phyloP scores from a whole-genome alignment of 2,888 invertebrate genomes.

The Anodontia alba region DNA sequence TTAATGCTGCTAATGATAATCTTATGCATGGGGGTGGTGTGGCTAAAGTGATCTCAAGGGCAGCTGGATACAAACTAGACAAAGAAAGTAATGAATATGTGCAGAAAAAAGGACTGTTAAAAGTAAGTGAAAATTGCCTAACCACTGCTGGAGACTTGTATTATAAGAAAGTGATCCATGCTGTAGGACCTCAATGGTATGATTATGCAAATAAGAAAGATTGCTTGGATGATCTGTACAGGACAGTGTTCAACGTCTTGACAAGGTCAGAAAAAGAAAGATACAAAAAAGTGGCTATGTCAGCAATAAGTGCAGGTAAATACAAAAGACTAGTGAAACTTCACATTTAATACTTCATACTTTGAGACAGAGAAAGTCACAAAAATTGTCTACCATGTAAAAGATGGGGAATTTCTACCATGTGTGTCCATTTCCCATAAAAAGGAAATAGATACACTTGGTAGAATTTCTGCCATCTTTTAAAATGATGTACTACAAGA shows the following conservation, averaged over 20 bases:
- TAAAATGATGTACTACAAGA: no score
- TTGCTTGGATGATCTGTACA: slow-evolving; percentile 57
- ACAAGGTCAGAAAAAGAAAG: slow-evolving; percentile 30
- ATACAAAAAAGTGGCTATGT: slow-evolving; percentile 57
- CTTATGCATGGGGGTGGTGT: slow-evolving; percentile 62
- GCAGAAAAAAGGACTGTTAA: slow-evolving; percentile 19
- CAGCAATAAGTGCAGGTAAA: slow-evolving; percentile 67
- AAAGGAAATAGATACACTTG: no score
- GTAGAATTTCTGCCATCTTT: no score
- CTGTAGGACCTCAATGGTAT: slow-evolving; percentile 62
- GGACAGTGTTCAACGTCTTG: slow-evolving; percentile 62
- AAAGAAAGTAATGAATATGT: slow-evolving; percentile 43
- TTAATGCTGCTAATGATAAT: slow-evolving; percentile 62
- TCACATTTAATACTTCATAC: no score
- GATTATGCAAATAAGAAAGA: slow-evolving; percentile 50
- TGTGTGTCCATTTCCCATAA: no score
- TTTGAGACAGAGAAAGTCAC: background rate
- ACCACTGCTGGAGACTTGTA: slow-evolving; percentile 50
- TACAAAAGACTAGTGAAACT: no score
- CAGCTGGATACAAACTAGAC: slow-evolving; percentile 49
- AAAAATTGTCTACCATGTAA: slow-evolving; percentile 5
- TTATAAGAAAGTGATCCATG: slow-evolving; percentile 58
- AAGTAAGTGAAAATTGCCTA: slow-evolving; percentile 41
- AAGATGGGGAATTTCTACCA: no score
- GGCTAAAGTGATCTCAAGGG: slow-evolving; percentile 50